These are phyloP conservation scores for Sebastes trivittatus DNA, from an alignment of 2,797 vertebrate genomes.

Conservation along the genomic window DNA sequence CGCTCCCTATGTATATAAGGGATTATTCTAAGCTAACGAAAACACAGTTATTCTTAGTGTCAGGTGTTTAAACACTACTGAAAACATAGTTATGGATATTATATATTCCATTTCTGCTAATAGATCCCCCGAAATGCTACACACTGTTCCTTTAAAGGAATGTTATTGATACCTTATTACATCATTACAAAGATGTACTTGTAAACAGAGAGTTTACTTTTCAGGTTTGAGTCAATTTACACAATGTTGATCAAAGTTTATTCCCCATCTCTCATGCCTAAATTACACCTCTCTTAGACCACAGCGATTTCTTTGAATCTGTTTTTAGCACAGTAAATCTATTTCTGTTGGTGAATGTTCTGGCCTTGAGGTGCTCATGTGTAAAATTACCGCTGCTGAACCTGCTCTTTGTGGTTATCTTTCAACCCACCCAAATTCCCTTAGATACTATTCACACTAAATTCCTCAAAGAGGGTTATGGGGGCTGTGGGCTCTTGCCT, in stretches of 20 bases:
- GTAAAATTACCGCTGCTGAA: conserved; percentile 37
- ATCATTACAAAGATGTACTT: neutral
- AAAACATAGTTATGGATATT: too few species aligned
- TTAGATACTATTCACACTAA: conserved; percentile 39
- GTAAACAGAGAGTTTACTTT: neutral
- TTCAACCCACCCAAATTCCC: conserved; percentile 29
- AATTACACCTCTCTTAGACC: neutral
- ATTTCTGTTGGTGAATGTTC: conserved; percentile 34
- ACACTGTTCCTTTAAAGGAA: neutral
- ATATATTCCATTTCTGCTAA: too few species aligned
- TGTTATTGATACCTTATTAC: neutral
- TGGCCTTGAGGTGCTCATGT: conserved; percentile 40
- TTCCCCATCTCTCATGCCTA: neutral
- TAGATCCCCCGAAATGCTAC: too few species aligned
- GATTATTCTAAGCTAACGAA: too few species aligned
- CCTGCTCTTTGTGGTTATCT: conserved; percentile 36
- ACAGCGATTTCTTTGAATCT: conserved; percentile 14
- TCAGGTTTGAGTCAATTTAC: neutral
- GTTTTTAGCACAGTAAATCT: conserved; percentile 38
- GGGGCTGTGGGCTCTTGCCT: neutral
- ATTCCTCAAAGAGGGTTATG: conserved; percentile 27
- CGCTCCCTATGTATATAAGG: too few species aligned
- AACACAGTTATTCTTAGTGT: too few species aligned
- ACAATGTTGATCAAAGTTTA: neutral
- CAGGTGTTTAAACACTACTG: too few species aligned